Conservation (phyloP, 1,140 invertebrate genomes). For the Battus philenor region DNA sequence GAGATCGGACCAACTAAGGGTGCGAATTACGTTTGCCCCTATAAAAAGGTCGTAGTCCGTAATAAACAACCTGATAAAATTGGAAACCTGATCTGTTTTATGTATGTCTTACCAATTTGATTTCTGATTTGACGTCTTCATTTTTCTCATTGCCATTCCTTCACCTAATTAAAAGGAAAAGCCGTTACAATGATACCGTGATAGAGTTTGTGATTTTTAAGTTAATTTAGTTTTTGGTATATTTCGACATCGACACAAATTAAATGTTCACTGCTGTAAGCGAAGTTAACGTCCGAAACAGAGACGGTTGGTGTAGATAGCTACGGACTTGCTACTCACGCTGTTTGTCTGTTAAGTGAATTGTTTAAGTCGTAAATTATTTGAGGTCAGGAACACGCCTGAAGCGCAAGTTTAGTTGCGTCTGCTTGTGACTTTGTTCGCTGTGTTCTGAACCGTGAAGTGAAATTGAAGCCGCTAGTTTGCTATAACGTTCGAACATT, state of each 20-base stretch:
- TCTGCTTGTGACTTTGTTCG: conserved; percentile 46
- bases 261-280: conserved; percentile 20
- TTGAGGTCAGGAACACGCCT: conserved; percentile 48
- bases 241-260: conserved; percentile 31
- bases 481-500: conserved; percentile 11
- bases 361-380: conserved; percentile 61
- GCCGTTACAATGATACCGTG: neutral
- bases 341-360: conserved; percentile 44
- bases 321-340: conserved; percentile 32
- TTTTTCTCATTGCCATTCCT: conserved; percentile 1
- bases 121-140: conserved; percentile 25
- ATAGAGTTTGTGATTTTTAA: too few relatives aligned
- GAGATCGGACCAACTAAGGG: conserved; percentile 33
- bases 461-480: conserved; percentile 35
- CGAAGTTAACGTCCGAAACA: conserved; percentile 51
- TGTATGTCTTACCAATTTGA: conserved; percentile 4
- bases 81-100: conserved; percentile 26
- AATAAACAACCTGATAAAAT: conserved; percentile 41
- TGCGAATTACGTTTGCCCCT: conserved; percentile 39
- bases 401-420: conserved; percentile 31
- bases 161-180: conserved; percentile 4
- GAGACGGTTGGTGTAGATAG: conserved; percentile 54
- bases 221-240: too few relatives aligned
- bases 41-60: conserved; percentile 36
- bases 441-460: conserved; percentile 31